phyloP scores from a whole-genome alignment of 2,113 vertebrate genomes.

The Pluvialis apricaria region DNA sequence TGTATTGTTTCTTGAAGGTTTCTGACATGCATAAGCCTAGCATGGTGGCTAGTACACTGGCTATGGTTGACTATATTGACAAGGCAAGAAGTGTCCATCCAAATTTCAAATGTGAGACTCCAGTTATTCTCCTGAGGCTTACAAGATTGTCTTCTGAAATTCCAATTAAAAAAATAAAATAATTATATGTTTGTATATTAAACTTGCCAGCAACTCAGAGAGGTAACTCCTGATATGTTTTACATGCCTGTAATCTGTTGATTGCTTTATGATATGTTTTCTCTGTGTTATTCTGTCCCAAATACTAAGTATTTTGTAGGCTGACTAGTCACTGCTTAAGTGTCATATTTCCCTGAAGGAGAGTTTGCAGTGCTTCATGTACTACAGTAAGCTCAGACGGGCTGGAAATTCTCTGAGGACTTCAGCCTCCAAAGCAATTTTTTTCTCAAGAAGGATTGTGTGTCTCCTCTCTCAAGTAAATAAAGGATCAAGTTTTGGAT shows the following conservation, averaged over 20 bases:
- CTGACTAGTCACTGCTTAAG: neutral
- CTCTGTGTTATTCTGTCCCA: neutral
- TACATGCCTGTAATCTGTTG: neutral
- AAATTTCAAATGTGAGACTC: neutral
- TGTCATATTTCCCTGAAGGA: neutral
- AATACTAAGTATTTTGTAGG: neutral
- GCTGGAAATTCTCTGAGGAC: neutral
- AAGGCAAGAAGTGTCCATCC: neutral
- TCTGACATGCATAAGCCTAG: neutral
- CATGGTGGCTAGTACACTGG: neutral
- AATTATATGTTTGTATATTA: neutral
- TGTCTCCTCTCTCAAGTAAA: neutral
- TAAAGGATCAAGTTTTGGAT: neutral
- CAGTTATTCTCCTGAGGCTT: neutral
- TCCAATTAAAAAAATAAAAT: neutral
- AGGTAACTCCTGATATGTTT: neutral
- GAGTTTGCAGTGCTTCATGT: neutral
- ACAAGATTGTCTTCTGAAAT: neutral
- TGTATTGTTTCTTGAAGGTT: neutral
- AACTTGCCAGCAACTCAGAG: neutral
- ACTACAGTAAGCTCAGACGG: neutral
- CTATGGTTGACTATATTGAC: neutral
- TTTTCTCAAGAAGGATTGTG: neutral
- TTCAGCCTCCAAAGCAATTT: neutral
- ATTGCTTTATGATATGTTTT: neutral